Evolutionary conservation across 1,140 invertebrate genomes (phyloP), one percentile per base, ranked within the genome.

Genomic region (Drosophila micromelanica): DNA sequence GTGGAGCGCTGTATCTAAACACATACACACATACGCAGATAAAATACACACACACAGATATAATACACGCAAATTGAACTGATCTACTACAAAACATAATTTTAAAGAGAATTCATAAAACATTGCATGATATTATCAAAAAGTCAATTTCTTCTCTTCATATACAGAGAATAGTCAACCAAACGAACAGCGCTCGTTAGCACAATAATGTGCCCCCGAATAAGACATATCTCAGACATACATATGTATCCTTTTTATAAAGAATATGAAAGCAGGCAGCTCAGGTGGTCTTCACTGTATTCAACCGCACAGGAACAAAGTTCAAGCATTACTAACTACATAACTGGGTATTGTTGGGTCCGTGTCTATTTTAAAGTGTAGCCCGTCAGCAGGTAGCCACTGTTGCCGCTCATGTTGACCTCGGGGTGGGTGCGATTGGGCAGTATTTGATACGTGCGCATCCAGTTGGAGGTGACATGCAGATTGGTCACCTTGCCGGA

Each of bases 381-480:
- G 48, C 95, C 96, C 55, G 93, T 94, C 49, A 98, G 92, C 46
- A 97, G 85, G 92, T 95, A 97, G 8, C 97, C 97, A 63, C 96
- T 95, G 40, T 93, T 94, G 46, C 95, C 94, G 84, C 93, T 96
- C 93, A 96, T 97, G 69, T 94, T 94, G 15, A 97, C 95, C 84
- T 96, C 94, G 5, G 97, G 97, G 94, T 98, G 96, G 13, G 97
- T 97, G 84, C 97, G 93, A 69, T 96, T 94, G 0, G 96, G 94
- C 56, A 98, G 92, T 42, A 99, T 95, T 94, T 99, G 98, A 94
- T 98, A 98, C 54, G 95, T 95, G 75, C 98, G 94, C 80, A 98
- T 93, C 94, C 98, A 99, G 78, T 96, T 98, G 49, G 97, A 96
- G 40, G 96, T 95, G 1, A 99, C 89, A 91, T 94, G 95, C 27